Percentiles rank a stretch among this genome's conserved stretches.
Conservation (phyloP, 2,113 vertebrate genomes). For the Microcebus ravelobensis region DNA sequence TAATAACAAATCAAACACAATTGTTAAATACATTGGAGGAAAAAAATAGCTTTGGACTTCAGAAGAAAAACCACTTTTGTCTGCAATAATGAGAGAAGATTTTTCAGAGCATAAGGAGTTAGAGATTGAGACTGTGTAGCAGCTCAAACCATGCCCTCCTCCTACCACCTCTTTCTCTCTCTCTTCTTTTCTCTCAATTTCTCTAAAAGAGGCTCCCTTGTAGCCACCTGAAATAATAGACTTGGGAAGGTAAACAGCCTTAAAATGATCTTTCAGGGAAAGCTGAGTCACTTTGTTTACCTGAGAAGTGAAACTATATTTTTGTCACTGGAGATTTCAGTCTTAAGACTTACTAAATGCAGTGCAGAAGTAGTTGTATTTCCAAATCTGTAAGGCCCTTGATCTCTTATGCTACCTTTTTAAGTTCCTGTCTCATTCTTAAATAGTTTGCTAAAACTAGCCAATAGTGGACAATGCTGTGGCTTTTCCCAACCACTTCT, state of each 20-base stretch:
- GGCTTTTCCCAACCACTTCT: background rate
- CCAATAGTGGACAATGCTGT: accelerated
- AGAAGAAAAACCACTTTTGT: background rate
- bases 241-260: background rate
- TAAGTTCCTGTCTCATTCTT: background rate
- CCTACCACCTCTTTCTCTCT: too few species aligned
- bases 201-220: background rate
- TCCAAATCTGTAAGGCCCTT: background rate
- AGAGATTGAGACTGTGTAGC: background rate
- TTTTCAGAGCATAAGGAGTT: background rate
- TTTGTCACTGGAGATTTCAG: background rate
- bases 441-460: background rate
- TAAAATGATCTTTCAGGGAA: background rate
- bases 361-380: background rate
- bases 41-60: background rate
- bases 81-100: background rate
- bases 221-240: background rate
- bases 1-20: background rate
- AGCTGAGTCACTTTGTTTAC: background rate
- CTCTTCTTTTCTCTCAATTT: background rate
- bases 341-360: background rate
- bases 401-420: background rate
- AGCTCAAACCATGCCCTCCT: background rate
- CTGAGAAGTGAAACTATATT: background rate
- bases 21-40: background rate